Conservation (phyloP, 1,140 invertebrate species). For the Eurosta solidaginis region DNA sequence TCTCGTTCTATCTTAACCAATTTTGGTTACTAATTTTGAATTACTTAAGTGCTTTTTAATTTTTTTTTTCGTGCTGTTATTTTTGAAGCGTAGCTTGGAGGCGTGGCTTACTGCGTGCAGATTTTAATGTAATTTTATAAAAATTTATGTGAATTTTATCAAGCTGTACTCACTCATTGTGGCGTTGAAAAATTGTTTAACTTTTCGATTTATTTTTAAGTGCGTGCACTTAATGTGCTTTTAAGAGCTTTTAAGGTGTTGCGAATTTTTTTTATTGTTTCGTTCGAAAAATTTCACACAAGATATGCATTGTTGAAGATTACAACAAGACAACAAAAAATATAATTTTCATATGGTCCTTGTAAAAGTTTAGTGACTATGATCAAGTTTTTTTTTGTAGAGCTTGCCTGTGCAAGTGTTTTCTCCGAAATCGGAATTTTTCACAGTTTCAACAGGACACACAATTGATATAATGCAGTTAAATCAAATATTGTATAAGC, state of each 20-base stretch:
- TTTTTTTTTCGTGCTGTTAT: background rate
- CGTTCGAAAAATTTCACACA: background rate
- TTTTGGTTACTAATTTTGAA: background rate
- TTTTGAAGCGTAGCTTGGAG: background rate
- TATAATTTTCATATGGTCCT: too few relatives aligned
- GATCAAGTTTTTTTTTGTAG: too few relatives aligned
- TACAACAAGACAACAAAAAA: too few relatives aligned
- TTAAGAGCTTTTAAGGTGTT: slow-evolving; percentile 10
- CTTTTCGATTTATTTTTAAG: slow-evolving; percentile 18
- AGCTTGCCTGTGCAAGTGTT: too few relatives aligned
- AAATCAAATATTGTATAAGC: too few relatives aligned
- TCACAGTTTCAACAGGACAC: too few relatives aligned
- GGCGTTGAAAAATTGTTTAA: slow-evolving; percentile 14
- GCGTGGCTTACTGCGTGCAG: background rate
- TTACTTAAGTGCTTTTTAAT: background rate
- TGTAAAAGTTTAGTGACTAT: too few relatives aligned
- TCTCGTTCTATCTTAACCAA: too few relatives aligned
- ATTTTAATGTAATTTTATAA: too few relatives aligned
- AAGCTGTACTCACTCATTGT: slow-evolving; percentile 7
- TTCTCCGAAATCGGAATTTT: too few relatives aligned
- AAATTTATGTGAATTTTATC: too few relatives aligned
- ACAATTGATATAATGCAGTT: too few relatives aligned
- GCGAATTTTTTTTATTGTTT: background rate
- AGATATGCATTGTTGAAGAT: background rate
- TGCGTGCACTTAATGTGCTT: slow-evolving; percentile 1